Percentiles rank a stretch among this genome's conserved stretches.
phyloP scores from a whole-genome alignment of 1,140 invertebrate genomes.

The Geopemphigus sp. region DNA sequence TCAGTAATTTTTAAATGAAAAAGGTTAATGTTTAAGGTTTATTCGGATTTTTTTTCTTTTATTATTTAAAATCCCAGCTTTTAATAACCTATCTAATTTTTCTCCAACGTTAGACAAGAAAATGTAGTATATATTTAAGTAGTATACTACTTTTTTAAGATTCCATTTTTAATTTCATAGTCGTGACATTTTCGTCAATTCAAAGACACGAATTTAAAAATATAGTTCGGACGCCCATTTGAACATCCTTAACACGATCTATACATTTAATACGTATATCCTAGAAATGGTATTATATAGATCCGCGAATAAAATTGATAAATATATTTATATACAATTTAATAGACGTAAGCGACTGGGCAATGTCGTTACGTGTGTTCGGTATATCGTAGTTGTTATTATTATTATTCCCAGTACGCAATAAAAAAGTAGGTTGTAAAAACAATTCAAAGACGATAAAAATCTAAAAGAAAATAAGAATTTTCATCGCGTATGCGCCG shows the following conservation, averaged over 20 bases:
- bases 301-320: constrained; percentile 6
- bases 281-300: neutral
- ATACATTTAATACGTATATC: neutral
- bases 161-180: no score
- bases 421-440: neutral
- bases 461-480: constrained; percentile 11
- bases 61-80: no score
- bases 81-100: no score
- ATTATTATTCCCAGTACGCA: constrained; percentile 6
- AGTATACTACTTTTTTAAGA: no score
- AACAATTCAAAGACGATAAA: neutral
- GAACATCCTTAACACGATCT: no score
- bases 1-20: no score
- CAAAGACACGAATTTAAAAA: no score
- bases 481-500: neutral
- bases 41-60: no score
- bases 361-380: neutral
- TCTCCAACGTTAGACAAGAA: no score
- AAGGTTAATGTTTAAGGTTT: no score
- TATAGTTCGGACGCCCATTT: neutral
- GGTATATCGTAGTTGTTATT: neutral
- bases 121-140: no score
- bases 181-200: no score
- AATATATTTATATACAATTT: constrained; percentile 3
- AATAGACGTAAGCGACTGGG: neutral